Base-by-base conservation (phyloP, 2,797 vertebrate species). In the Takifugu rubripes region DNA sequence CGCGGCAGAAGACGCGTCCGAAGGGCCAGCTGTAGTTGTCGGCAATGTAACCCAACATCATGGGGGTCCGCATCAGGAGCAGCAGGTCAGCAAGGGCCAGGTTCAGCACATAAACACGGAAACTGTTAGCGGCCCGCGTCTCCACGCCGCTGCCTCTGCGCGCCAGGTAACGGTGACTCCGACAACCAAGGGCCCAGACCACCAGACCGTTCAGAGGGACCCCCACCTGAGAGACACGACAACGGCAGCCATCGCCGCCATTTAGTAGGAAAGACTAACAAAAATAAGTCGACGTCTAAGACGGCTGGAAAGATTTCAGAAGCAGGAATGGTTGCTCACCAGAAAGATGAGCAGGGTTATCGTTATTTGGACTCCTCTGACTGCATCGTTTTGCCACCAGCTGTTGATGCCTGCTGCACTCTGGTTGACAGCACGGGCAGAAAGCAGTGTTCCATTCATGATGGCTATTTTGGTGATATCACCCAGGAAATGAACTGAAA, bases 51-150 rank as follows among this genome's bases (percentile, higher is more conserved):
- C 87, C 81, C 24, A 93, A 9, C 90, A 90, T 90, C 31, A 92
- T 56, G 0, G 92, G 92, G 0, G 66, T 81, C 0, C 92, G 83
- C 54, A 92, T 56, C 25, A 93, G 66, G 49, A 93, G 78, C 55
- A 93, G 76, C 65, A 93, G 52, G 73, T 93, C 92, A 0, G 91
- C 89, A 53, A 92, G 11, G 2, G 92, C 90, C 70, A 93, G 77
- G 70, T 93, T 90, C 31, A 93, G 81, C 1, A 93, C 92, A 0
- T 93, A 93, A 25, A 89, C 55, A 0, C 90, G 86, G 61, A 93
- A 93, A 65, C 90, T 91, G 75, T 59, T 88, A 51, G 91, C 90
- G 0, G 86, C 70, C 0, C 88, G 87, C 0, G 84, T 90, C 64
- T 89, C 83, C 3, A 70, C 70, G 0, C 0, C 2, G 25, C 75